These are phyloP conservation scores for Alitta virens DNA, from an alignment of 2,888 invertebrate species.

Conservation along the genomic window DNA sequence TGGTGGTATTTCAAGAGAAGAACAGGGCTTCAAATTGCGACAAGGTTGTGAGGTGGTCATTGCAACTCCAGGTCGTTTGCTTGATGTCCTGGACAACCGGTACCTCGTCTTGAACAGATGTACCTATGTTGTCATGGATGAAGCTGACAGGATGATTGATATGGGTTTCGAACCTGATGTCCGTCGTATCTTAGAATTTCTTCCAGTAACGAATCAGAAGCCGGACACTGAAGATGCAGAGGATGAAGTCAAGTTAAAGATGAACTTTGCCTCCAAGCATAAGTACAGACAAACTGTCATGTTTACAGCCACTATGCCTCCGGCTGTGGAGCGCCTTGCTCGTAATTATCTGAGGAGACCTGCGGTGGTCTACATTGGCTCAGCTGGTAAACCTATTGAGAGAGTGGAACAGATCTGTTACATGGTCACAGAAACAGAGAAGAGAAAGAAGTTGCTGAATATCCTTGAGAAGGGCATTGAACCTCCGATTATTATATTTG, in stretches of 20 bases:
- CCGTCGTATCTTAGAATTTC: conserved; percentile 93
- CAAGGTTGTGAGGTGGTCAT: conserved; percentile 98
- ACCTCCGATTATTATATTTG: conserved; percentile 98
- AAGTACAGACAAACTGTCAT: conserved; percentile 99
- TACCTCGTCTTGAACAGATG: conserved; percentile 96
- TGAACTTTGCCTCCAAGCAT: conserved; percentile 92
- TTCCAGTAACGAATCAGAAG: conserved; percentile 97
- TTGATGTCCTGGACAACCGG: conserved; percentile 96
- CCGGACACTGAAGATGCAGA: conserved; percentile 98
- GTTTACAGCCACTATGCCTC: conserved; percentile 99
- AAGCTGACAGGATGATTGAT: conserved; percentile 99
- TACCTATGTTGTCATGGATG: conserved; percentile 84
- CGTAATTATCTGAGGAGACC: conserved; percentile 91
- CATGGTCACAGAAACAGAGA: conserved; percentile 92
- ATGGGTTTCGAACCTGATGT: conserved; percentile 98
- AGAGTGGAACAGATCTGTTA: conserved; percentile 96
- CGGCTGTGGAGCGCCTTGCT: conserved; percentile 94
- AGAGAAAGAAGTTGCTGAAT: conserved; percentile 92
- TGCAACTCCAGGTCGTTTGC: conserved; percentile 98
- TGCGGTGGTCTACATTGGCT: conserved; percentile 96
- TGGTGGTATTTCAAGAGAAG: conserved; percentile 81
- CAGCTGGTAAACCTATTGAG: conserved; percentile 94
- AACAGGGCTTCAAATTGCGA: conserved; percentile 93
- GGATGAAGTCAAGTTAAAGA: conserved; percentile 83
- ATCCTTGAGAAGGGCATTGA: conserved; percentile 82